phyloP scores from a whole-genome alignment of 2,797 vertebrate species.

The Anas flavirostris region DNA sequence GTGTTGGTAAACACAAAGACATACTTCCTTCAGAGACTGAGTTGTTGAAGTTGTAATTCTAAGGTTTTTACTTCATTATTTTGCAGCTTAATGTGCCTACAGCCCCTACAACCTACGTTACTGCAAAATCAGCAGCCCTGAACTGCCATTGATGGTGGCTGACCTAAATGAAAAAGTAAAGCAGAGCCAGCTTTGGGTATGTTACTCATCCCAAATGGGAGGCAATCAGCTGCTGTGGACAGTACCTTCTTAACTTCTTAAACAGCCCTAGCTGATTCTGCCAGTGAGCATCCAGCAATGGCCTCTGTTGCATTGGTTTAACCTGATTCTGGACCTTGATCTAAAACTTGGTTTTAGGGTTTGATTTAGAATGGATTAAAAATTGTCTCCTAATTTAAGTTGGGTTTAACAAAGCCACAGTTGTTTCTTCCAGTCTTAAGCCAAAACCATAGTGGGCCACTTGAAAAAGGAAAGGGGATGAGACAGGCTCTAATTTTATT shows the following conservation, averaged over 20 bases:
- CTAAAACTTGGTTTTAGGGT: background rate
- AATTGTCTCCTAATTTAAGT: background rate
- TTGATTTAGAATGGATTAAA: background rate
- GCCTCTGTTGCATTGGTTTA: background rate
- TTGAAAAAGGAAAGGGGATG: background rate
- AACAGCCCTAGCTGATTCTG: background rate
- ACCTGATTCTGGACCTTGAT: background rate
- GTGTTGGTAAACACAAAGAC: background rate
- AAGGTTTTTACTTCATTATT: background rate
- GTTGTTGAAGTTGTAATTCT: background rate
- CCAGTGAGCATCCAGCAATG: background rate
- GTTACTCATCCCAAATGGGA: background rate
- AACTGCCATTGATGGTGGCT: background rate
- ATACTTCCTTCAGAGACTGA: background rate
- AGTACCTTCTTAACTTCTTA: background rate
- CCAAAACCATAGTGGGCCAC: background rate
- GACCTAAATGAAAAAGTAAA: background rate
- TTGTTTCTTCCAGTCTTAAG: background rate
- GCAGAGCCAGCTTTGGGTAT: background rate
- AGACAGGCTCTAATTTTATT: background rate
- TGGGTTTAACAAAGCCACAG: background rate
- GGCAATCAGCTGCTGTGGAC: background rate
- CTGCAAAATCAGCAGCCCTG: background rate
- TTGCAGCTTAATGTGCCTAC: background rate
- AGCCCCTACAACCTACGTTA: background rate